Base-by-base conservation (phyloP, 2,888 invertebrate genomes). In the Zygothrica quintamaculata region DNA sequence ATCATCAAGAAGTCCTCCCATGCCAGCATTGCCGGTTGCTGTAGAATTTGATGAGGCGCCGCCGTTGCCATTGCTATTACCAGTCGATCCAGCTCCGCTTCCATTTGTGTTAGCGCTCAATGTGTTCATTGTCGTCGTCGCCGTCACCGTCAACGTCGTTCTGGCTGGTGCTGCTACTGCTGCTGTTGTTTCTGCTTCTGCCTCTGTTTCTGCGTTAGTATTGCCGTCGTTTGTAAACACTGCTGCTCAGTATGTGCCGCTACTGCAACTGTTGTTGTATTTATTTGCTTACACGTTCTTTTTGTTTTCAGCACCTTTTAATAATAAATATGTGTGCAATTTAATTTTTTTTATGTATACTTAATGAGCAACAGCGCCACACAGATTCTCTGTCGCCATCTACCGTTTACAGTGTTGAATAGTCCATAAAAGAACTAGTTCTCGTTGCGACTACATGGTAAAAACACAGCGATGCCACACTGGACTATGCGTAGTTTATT, bases 311-410 rank as follows among this genome's bases (percentile, higher is more conserved):
- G 61, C 68, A 65, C 58, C 71, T 64, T 70, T 73, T 51, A 62
- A 74, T 60, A 64, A 62, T 53, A 82, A 80, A 76, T 85, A 82
- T 65, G 66, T 74, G 66, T 76, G 80, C 57, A 82, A 78, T 67
- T 73, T 85, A 78, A 71, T 75, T 84, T 82, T 79, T 79, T 80
- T 84, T 80, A 84, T 80, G 80, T 80, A 80, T 80, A 79, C 79
- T 80, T 84, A 76, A 74, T 73, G 73, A 74, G 77, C 74, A 76
- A 74, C 77, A 74, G 76, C 76, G 73, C 65, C 50, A 72, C 70
- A 71, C 64, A 75, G 70, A 40, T 66, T 53, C 52, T 65, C 44
- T 67, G 53, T 72, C 74, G 74, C 76, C 73, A 74, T 74, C 73
- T 74, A 76, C 44, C 52, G 72, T 73, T 55, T 70, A 22, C 51